These are phyloP conservation scores for Sepioteuthis lessoniana DNA, from an alignment of 2,888 invertebrate genomes.

Conservation along the genomic window DNA sequence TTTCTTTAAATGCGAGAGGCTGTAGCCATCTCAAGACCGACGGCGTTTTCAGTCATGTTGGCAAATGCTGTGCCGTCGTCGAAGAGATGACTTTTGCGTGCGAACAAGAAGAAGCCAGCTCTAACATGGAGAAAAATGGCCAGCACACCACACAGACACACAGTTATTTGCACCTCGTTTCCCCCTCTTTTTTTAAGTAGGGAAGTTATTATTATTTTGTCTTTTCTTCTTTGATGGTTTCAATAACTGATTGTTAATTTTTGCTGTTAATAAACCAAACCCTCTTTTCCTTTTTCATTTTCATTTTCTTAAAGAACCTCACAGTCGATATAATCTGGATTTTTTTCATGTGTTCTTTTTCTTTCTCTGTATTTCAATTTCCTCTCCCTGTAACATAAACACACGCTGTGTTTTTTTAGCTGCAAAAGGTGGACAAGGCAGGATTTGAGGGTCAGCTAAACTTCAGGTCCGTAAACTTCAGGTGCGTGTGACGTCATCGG, in stretches of 20 bases:
- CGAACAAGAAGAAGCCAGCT: slow-evolving; percentile 33
- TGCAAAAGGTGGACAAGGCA: slow-evolving; percentile 33
- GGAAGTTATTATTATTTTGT: not conserved
- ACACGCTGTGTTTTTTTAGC: not conserved
- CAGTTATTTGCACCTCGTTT: not conserved
- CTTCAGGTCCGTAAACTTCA: not conserved
- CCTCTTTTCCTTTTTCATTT: not conserved
- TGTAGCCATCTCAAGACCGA: slow-evolving; percentile 44
- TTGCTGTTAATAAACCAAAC: not conserved
- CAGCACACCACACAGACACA: slow-evolving; percentile 1
- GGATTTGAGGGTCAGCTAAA: slow-evolving; percentile 33
- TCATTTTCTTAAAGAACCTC: not conserved
- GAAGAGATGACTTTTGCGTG: slow-evolving; percentile 1
- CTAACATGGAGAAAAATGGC: slow-evolving; percentile 33
- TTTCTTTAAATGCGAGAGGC: slow-evolving; percentile 42
- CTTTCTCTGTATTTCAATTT: slow-evolving; percentile 12
- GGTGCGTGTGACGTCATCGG: slow-evolving; percentile 33
- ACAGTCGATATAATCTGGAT: not conserved
- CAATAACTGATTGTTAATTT: not conserved
- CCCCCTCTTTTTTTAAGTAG: not conserved
- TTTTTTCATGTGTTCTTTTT: not conserved
- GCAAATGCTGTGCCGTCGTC: slow-evolving; percentile 15
- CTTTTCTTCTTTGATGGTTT: not conserved
- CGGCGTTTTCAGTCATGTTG: slow-evolving; percentile 42
- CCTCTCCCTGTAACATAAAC: not conserved